A percentile compares a stretch with the other conserved stretches of the same genome.
phyloP scores from a whole-genome alignment of 37 sponge, comb jelly and placozoan species.

The Ephydatia muelleri region DNA sequence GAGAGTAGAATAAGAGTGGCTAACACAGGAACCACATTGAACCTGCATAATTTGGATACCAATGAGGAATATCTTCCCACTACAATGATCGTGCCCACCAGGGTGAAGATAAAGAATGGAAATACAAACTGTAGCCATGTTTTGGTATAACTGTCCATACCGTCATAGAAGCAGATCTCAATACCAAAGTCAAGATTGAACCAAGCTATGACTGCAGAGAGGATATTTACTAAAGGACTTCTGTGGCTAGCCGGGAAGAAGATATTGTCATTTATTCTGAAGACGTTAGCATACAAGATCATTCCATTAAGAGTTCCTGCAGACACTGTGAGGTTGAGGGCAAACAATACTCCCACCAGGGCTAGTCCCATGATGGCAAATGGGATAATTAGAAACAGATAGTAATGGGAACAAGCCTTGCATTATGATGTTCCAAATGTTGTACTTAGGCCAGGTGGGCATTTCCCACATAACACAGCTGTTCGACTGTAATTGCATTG shows the following conservation, averaged over 20 bases:
- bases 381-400: slow-evolving; percentile 3
- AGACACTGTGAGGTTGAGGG: slow-evolving; percentile 22
- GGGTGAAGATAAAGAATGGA: slow-evolving; percentile 14
- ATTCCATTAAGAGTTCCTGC: slow-evolving; percentile 36
- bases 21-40: slow-evolving; percentile 16
- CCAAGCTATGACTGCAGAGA: slow-evolving; percentile 15
- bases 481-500: slow-evolving; percentile 26
- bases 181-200: slow-evolving; percentile 33
- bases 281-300: slow-evolving; percentile 39
- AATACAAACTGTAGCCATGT: slow-evolving; percentile 46
- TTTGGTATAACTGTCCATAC: slow-evolving; percentile 16
- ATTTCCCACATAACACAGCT: slow-evolving; percentile 37
- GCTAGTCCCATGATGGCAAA: slow-evolving; percentile 12
- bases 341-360: slow-evolving; percentile 14
- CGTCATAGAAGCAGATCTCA: slow-evolving; percentile 24
- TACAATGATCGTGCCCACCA: slow-evolving; percentile 6
- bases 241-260: slow-evolving; percentile 3
- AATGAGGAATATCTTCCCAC: background rate
- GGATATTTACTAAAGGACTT: background rate
- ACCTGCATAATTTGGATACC: slow-evolving; percentile 18
- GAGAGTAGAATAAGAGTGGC: slow-evolving; percentile 36
- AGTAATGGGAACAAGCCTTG: slow-evolving; percentile 14
- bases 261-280: slow-evolving; percentile 5
- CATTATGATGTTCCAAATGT: slow-evolving; percentile 9
- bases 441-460: slow-evolving; percentile 17